These are phyloP conservation scores for Anniella stebbinsi DNA, from an alignment of 2,797 vertebrate species.

Conservation along the genomic window DNA sequence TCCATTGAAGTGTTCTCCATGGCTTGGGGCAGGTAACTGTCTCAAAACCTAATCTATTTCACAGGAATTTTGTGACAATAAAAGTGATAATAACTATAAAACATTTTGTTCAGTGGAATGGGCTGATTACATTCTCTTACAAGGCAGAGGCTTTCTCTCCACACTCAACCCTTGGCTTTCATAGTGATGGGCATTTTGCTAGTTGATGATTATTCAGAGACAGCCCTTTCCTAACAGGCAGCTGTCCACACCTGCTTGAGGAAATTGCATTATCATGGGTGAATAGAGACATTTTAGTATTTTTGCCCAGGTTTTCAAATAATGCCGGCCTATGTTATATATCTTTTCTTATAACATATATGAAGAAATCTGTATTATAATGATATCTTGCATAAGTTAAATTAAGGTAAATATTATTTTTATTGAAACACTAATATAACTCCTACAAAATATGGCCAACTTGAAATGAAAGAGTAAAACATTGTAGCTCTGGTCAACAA, in stretches of 20 bases:
- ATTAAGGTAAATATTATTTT: not conserved
- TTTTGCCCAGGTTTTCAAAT: not conserved
- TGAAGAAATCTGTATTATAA: not conserved
- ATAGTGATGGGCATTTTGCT: not conserved
- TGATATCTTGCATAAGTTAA: too few relatives aligned
- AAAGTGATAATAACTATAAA: not conserved
- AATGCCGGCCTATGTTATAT: not conserved
- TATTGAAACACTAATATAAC: not conserved
- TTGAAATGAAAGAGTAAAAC: not conserved
- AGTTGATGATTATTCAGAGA: not conserved
- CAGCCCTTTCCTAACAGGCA: not conserved
- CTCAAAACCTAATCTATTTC: not conserved
- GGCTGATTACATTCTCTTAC: not conserved
- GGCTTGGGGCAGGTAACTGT: not conserved
- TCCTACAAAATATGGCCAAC: slow-evolving; percentile 1
- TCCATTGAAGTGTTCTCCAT: not conserved
- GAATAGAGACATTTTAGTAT: not conserved
- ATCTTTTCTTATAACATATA: not conserved
- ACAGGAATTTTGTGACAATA: not conserved
- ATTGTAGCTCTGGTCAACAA: slow-evolving; percentile 25
- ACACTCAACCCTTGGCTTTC: not conserved
- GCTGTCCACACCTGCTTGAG: not conserved
- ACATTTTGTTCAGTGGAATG: not conserved
- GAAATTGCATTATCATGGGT: not conserved
- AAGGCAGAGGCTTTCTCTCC: not conserved